A percentile compares a stretch with the other conserved stretches of the same genome.
phyloP scores from a whole-genome alignment of 2,113 vertebrate species.

The Paraplagusia blochii region DNA sequence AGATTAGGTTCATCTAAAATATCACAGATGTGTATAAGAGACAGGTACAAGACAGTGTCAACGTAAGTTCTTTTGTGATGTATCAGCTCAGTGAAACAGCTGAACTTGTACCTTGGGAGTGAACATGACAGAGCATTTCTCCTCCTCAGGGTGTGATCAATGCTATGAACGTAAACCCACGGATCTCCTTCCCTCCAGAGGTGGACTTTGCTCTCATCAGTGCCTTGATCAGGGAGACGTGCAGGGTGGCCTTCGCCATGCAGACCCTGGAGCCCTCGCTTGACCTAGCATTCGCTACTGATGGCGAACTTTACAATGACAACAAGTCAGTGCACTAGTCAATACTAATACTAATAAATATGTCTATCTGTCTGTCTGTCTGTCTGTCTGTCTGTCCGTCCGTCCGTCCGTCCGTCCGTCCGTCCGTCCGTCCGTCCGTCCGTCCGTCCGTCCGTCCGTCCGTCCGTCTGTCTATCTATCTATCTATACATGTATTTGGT shows the following conservation, averaged over 20 bases:
- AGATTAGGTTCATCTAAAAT: no score
- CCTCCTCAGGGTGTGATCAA: conserved; percentile 84
- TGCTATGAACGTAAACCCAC: conserved; percentile 86
- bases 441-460: no score
- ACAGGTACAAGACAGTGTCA: conserved; percentile 83
- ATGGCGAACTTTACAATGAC: conserved; percentile 89
- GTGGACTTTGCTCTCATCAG: conserved; percentile 85
- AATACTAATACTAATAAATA: background rate
- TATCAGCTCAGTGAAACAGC: background rate
- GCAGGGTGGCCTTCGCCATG: conserved; percentile 89
- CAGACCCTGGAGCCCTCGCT: conserved; percentile 86
- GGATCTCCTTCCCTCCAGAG: conserved; percentile 88
- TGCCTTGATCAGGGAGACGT: conserved; percentile 85
- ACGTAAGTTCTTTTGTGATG: conserved; percentile 66
- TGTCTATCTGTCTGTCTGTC: no score
- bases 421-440: no score
- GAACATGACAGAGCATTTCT: background rate
- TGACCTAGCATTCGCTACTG: conserved; percentile 83
- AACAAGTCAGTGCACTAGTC: conserved; percentile 78
- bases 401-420: no score
- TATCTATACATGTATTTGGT: no score
- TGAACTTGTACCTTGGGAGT: background rate
- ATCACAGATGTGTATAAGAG: no score
- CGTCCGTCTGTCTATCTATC: no score
- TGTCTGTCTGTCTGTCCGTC: no score